Evolutionary conservation across 2,888 invertebrate genomes (phyloP).

Genomic region (Melitaea athalia): DNA sequence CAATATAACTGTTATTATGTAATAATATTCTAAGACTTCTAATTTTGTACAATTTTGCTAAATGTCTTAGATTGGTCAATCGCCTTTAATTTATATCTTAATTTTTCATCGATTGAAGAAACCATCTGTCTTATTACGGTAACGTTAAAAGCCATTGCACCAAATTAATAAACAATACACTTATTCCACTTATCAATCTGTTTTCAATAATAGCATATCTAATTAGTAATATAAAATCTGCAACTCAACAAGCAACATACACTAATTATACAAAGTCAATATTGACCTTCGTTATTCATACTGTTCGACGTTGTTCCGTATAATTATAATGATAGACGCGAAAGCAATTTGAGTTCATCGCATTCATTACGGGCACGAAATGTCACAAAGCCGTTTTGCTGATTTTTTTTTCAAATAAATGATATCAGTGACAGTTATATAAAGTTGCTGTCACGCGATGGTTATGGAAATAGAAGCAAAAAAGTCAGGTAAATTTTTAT

Average conservation of each 20-base stretch:
- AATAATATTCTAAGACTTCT: no score
- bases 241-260: neutral
- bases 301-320: slow-evolving; percentile 16
- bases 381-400: neutral
- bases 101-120: no score
- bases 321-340: slow-evolving; percentile 22
- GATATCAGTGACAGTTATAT: slow-evolving; percentile 13
- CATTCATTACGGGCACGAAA: slow-evolving; percentile 21
- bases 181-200: neutral
- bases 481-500: neutral
- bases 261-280: slow-evolving; percentile 4
- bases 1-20: no score
- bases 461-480: slow-evolving; percentile 11
- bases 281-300: slow-evolving; percentile 4
- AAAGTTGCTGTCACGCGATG: slow-evolving; percentile 15
- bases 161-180: neutral
- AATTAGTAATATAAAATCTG: neutral
- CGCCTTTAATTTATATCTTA: no score
- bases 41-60: no score
- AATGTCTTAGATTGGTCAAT: no score
- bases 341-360: slow-evolving; percentile 15
- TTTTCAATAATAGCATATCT: neutral
- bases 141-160: no score
- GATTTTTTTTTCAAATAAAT: slow-evolving; percentile 12
- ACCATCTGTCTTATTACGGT: no score